Percentiles rank a stretch among this genome's conserved stretches.
Evolutionary conservation across 2,113 vertebrate genomes (phyloP).

Genomic region (Brachyistius frenatus): DNA sequence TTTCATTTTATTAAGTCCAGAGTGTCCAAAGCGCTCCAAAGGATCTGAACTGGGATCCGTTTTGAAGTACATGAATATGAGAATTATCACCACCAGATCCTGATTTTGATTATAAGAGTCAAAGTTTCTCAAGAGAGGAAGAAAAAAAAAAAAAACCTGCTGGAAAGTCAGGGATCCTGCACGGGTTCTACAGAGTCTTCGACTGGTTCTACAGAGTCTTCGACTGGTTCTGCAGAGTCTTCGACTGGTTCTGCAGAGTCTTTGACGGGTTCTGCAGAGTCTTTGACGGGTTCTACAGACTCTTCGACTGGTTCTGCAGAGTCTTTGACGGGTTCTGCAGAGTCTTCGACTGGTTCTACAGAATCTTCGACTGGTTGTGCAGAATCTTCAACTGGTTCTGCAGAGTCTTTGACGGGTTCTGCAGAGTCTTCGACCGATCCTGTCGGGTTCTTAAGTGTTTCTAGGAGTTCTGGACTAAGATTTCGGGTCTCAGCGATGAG

Average conservation of each 20-base stretch:
- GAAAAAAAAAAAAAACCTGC: neutral
- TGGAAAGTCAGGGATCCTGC: slow-evolving; percentile 13
- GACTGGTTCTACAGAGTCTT: slow-evolving; percentile 12
- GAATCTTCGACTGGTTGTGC: slow-evolving; percentile 63
- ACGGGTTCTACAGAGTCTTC: slow-evolving; percentile 23
- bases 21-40: no score
- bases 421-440: neutral
- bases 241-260: no score
- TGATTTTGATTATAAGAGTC: slow-evolving; percentile 1
- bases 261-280: neutral
- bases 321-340: neutral
- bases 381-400: slow-evolving; percentile 60
- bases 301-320: neutral
- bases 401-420: neutral
- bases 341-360: neutral
- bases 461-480: slow-evolving; percentile 70
- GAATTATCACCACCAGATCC: neutral
- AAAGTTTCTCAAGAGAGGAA: neutral
- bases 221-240: slow-evolving; percentile 78
- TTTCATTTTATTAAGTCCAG: no score
- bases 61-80: no score
- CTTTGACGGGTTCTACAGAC: neutral
- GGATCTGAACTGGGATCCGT: no score
- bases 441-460: neutral
- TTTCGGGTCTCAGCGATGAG: slow-evolving; percentile 91